These are phyloP conservation scores for Eupleurogrammus muticus DNA, from an alignment of 2,797 vertebrate species.

Conservation along the genomic window DNA sequence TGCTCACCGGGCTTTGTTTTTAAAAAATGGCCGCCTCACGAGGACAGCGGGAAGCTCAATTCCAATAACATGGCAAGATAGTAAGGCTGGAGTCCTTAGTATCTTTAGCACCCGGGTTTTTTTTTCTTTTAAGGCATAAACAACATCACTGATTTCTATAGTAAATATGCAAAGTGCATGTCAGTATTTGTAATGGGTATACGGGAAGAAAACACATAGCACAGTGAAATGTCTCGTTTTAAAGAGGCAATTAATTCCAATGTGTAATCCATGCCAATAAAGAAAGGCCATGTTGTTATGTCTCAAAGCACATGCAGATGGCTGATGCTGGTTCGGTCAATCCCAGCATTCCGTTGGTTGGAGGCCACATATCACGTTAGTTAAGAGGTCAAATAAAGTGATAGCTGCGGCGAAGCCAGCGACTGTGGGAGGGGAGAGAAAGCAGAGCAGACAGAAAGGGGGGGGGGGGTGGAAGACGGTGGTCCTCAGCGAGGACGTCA, in stretches of 20 bases:
- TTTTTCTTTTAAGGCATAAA: constrained; percentile 95
- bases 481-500: too few species aligned
- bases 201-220: constrained; percentile 27
- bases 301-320: constrained; percentile 91
- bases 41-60: constrained; percentile 86
- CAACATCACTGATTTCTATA: constrained; percentile 63
- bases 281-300: constrained; percentile 86
- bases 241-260: neutral
- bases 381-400: constrained; percentile 67
- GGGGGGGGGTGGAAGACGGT: constrained; percentile 47
- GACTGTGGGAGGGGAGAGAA: constrained; percentile 86
- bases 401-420: constrained; percentile 90
- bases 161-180: constrained; percentile 38
- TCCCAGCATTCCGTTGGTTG: constrained; percentile 92
- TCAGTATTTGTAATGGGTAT: constrained; percentile 30
- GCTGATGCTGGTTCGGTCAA: constrained; percentile 94
- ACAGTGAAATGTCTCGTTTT: constrained; percentile 51
- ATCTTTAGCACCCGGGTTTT: constrained; percentile 94
- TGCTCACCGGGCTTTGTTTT: constrained; percentile 50
- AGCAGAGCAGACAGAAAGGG: constrained; percentile 82
- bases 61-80: constrained; percentile 90
- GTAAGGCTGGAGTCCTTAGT: constrained; percentile 93
- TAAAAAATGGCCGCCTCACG: constrained; percentile 84
- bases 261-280: constrained; percentile 90
- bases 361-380: constrained; percentile 86